Evolutionary conservation across 2,888 invertebrate genomes (phyloP).

Genomic region (Epirrhoe alternata): DNA sequence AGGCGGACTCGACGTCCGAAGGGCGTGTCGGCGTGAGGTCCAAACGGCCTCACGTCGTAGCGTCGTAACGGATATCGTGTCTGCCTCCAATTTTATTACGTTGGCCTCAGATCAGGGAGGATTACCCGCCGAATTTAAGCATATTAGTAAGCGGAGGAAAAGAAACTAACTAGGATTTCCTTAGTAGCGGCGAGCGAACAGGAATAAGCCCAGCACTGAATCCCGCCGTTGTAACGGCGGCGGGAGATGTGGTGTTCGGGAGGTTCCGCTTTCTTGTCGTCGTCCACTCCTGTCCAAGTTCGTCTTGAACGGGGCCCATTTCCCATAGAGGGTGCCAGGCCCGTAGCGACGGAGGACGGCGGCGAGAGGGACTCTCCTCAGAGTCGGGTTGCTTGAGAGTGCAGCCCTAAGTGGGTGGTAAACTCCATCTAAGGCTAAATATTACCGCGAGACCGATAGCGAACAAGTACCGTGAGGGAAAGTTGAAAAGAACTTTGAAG

Average conservation of each 20-base stretch:
- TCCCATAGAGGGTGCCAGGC: constrained; percentile 83
- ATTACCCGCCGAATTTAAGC: constrained; percentile 11
- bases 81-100: background rate
- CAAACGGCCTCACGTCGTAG: background rate
- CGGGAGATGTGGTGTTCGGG: constrained; percentile 77
- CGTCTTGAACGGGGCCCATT: constrained; percentile 78
- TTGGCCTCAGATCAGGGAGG: constrained; percentile 2
- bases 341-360: constrained; percentile 68
- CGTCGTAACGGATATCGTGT: background rate
- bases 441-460: constrained; percentile 87
- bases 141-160: constrained; percentile 14
- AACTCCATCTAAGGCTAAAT: constrained; percentile 86
- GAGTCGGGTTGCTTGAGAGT: constrained; percentile 86
- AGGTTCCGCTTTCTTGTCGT: constrained; percentile 62
- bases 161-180: constrained; percentile 12
- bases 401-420: constrained; percentile 87
- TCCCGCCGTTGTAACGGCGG: too few relatives aligned
- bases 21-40: background rate
- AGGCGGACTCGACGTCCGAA: background rate
- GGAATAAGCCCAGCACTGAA: too few relatives aligned
- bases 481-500: constrained; percentile 89
- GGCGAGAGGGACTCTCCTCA: constrained; percentile 58
- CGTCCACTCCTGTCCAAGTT: constrained; percentile 49
- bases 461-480: constrained; percentile 89
- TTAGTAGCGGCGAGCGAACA: constrained; percentile 58